Base-by-base conservation (phyloP, 2,888 invertebrate species). In the Imbricaverruca yamaguchii region DNA sequence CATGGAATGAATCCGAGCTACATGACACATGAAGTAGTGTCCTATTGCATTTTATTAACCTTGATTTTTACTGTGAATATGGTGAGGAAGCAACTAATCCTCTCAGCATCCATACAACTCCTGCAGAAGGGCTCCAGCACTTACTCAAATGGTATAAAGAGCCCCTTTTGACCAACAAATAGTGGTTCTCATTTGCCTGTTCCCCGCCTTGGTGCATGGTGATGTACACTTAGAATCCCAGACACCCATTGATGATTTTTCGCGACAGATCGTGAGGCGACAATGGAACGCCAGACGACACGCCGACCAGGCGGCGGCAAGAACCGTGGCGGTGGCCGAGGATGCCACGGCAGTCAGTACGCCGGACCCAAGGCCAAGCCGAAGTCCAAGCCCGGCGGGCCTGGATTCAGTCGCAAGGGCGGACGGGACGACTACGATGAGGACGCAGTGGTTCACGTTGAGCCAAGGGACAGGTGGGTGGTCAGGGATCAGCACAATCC, bases 321-420 rank as follows among this genome's bases (percentile, higher is more conserved):
- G 23, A 65, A 65, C 65, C 65, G 65, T 8, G 65, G 65, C 23
- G 65, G 65, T 18, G 65, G 74, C 10, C 53, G 53, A 2, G 74
- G 74, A 1, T 39, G 74, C 39, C 74, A 74, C 53, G 74, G 74
- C 53, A 74, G 74, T 13, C 74, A 74, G 74, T 74, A 74, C 9
- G 74, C 74, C 18, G 74, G 74, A 18, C 74, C 74, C 15, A 74
- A 74, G 53, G 2, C 53, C 39, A 74, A 74, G 74, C 18, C 74
- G 18, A 39, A 25, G 53, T 18, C 23, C 18, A 11, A 3, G 7
- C 11, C 53, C 23, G 23, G 65, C 3, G 65, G 65, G 9, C 23
- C 10, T 12, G 65, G 65, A 1, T 10, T 13, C 53, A 74, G 74
- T 13, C 74, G 74, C 11, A 74, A 74, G 18, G 74, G 74, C 53